These are phyloP conservation scores for Manis pentadactyla DNA, from an alignment of 2,797 vertebrate genomes.

Conservation along the genomic window DNA sequence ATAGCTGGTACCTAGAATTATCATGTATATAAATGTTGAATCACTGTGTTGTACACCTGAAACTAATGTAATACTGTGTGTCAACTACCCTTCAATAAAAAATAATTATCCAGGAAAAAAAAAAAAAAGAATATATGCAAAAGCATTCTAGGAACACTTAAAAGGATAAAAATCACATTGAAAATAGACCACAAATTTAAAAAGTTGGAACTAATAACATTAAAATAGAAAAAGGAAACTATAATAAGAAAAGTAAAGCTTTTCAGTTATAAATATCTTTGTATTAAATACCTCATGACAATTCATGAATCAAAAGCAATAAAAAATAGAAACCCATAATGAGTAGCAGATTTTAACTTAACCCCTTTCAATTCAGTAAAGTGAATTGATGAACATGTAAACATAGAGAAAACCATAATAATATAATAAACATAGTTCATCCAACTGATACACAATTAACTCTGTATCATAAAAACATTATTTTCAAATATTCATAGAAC, in stretches of 20 bases:
- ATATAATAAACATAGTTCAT: neutral
- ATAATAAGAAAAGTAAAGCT: neutral
- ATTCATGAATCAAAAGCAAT: neutral
- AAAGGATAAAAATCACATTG: neutral
- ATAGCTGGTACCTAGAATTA: too few species aligned
- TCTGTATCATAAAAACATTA: neutral
- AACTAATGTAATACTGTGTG: too few species aligned
- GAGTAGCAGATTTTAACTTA: constrained; percentile 12
- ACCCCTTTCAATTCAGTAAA: neutral
- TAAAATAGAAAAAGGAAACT: constrained; percentile 29
- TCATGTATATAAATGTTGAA: too few species aligned
- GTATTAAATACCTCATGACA: neutral
- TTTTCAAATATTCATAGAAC: neutral
- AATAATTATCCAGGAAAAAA: too few species aligned
- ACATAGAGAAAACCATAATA: neutral
- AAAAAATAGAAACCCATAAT: neutral
- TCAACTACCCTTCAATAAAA: too few species aligned
- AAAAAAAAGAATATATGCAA: neutral
- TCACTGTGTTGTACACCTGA: too few species aligned
- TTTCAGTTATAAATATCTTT: neutral
- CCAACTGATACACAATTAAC: neutral
- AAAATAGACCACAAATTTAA: neutral
- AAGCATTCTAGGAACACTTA: neutral
- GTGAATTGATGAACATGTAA: neutral
- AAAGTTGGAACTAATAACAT: neutral